A percentile compares a stretch with the other conserved stretches of the same genome.
These are phyloP conservation scores for Fopius arisanus DNA, from an alignment of 1,140 invertebrate genomes.

Conservation along the genomic window DNA sequence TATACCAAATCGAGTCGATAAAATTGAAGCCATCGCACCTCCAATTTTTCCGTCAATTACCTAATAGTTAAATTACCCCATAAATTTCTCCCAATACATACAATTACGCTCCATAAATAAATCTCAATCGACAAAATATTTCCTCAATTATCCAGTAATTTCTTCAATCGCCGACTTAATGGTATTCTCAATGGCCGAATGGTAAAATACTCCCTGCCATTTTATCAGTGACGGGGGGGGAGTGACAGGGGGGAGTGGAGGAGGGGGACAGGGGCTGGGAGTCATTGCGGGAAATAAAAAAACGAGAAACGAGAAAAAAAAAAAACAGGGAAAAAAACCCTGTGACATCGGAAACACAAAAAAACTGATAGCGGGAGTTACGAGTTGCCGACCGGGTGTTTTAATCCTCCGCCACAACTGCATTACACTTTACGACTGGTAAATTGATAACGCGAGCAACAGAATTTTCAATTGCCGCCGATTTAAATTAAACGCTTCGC, in stretches of 20 bases:
- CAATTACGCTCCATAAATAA: too few relatives aligned
- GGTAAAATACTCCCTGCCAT: not conserved
- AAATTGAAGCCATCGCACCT: too few relatives aligned
- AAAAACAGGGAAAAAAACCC: not conserved
- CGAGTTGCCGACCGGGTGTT: conserved; percentile 8
- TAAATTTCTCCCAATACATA: too few relatives aligned
- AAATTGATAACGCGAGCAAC: conserved; percentile 31
- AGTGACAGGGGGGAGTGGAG: too few relatives aligned
- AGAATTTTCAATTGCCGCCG: conserved; percentile 6
- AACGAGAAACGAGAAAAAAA: not conserved
- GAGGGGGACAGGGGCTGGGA: not conserved
- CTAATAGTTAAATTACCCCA: too few relatives aligned
- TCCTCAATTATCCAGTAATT: too few relatives aligned
- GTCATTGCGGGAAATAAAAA: not conserved
- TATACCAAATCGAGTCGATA: too few relatives aligned
- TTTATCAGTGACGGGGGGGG: not conserved
- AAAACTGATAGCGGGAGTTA: conserved; percentile 20
- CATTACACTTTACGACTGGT: conserved; percentile 28
- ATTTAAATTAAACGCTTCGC: not conserved
- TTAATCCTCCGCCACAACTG: conserved; percentile 14
- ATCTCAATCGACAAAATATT: too few relatives aligned
- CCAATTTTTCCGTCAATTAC: too few relatives aligned
- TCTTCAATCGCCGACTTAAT: too few relatives aligned
- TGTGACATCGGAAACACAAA: conserved; percentile 9
- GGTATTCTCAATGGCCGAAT: not conserved